These are phyloP conservation scores for Meriones psammophilus DNA, from an alignment of 2,797 vertebrate genomes.

Conservation along the genomic window DNA sequence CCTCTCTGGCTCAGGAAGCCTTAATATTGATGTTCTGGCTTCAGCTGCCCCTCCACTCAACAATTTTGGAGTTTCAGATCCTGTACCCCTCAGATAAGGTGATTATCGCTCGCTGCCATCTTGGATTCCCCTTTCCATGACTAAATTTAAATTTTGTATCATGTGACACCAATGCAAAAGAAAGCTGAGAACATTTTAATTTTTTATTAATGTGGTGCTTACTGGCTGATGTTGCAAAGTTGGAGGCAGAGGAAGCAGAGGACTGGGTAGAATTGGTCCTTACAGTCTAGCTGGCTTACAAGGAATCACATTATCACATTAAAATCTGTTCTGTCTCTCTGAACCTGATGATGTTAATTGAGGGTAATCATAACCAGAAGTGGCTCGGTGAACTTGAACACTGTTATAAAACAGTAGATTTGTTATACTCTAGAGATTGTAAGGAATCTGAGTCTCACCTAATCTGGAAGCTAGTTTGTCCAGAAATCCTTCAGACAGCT, in stretches of 20 bases:
- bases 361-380: background rate
- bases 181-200: background rate
- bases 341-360: background rate
- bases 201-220: background rate
- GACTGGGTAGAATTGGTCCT: background rate
- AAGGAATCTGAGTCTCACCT: background rate
- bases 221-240: background rate
- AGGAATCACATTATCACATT: background rate
- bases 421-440: background rate
- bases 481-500: background rate
- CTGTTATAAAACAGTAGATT: background rate
- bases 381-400: background rate
- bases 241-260: too few relatives aligned
- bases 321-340: background rate
- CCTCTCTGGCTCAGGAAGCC: too few relatives aligned
- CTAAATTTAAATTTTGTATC: background rate
- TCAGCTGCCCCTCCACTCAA: too few relatives aligned
- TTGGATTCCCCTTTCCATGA: too few relatives aligned
- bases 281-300: background rate
- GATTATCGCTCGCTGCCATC: too few relatives aligned
- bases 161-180: background rate
- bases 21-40: too few relatives aligned
- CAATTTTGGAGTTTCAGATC: too few relatives aligned
- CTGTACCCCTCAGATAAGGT: too few relatives aligned
- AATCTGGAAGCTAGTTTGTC: background rate